Percentiles rank a stretch among this genome's conserved stretches.
Evolutionary conservation across 1,140 invertebrate genomes (phyloP).

Genomic region (Caenorhabditis brenneri): DNA sequence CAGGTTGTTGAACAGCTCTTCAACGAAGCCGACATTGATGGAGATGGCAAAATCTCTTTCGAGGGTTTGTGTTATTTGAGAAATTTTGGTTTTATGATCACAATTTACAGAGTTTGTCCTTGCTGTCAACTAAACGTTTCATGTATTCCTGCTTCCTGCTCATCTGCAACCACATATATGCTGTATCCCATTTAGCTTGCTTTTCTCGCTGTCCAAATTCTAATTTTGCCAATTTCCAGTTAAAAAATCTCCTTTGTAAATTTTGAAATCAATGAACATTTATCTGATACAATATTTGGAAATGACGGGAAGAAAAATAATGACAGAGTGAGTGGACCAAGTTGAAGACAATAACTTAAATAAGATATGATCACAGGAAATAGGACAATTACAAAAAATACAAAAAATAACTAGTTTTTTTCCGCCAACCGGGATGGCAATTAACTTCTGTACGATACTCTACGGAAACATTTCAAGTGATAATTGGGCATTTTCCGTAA

Average conservation of each 20-base stretch:
- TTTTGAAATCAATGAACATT: neutral
- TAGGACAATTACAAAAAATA: neutral
- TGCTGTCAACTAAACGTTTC: slow-evolving; percentile 59
- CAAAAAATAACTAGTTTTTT: neutral
- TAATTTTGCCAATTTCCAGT: too few species aligned
- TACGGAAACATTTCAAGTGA: too few species aligned
- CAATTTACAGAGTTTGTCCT: slow-evolving; percentile 63
- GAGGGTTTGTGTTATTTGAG: slow-evolving; percentile 57
- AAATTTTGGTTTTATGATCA: neutral
- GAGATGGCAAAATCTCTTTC: slow-evolving; percentile 70
- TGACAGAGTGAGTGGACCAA: neutral
- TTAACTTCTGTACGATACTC: too few species aligned
- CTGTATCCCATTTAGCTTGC: neutral
- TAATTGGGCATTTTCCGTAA: too few species aligned
- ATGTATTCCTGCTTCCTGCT: neutral
- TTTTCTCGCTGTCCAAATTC: neutral
- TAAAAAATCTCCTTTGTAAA: neutral
- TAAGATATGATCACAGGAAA: neutral
- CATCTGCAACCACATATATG: neutral
- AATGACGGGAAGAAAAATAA: neutral
- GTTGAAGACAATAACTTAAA: neutral
- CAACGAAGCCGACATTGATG: slow-evolving; percentile 67
- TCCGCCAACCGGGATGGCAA: neutral
- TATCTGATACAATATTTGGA: neutral
- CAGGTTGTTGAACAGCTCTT: slow-evolving; percentile 68